A percentile compares a stretch with the other conserved stretches of the same genome.
phyloP scores from a whole-genome alignment of 2,797 vertebrate genomes.

The Ficedula albicollis region DNA sequence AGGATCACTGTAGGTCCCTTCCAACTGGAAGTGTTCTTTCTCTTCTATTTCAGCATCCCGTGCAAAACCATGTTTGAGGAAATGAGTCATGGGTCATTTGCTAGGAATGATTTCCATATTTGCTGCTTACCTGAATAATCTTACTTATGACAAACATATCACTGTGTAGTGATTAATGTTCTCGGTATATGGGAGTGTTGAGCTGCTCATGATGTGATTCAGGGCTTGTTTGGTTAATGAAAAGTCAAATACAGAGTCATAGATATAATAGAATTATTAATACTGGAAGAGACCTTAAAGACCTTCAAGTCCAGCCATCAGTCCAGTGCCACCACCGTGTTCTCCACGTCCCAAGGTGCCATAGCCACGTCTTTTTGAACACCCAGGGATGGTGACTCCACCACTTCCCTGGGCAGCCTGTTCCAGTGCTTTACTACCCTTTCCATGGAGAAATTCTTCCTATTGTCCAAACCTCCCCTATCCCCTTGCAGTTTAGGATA shows the following conservation, averaged over 20 bases:
- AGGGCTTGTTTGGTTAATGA: background rate
- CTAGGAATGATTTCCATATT: background rate
- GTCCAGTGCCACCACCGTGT: background rate
- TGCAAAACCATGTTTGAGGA: background rate
- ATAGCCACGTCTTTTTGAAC: background rate
- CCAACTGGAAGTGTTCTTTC: background rate
- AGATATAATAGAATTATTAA: background rate
- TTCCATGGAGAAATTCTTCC: background rate
- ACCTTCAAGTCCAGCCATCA: background rate
- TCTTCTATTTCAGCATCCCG: background rate
- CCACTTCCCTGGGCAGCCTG: background rate
- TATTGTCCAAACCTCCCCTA: background rate
- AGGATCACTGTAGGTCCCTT: background rate
- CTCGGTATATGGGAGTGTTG: rapidly evolving
- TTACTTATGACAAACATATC: no score
- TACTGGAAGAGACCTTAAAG: background rate
- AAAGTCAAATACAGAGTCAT: background rate
- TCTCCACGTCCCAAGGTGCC: background rate
- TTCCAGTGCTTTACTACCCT: background rate
- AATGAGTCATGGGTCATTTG: background rate
- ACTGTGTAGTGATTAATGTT: background rate
- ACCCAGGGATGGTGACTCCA: background rate
- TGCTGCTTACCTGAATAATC: background rate
- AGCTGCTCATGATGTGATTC: background rate
- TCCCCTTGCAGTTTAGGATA: background rate